Evolutionary conservation across 2,113 vertebrate species (phyloP).

Genomic region (Paracanthobrama guichenoti): DNA sequence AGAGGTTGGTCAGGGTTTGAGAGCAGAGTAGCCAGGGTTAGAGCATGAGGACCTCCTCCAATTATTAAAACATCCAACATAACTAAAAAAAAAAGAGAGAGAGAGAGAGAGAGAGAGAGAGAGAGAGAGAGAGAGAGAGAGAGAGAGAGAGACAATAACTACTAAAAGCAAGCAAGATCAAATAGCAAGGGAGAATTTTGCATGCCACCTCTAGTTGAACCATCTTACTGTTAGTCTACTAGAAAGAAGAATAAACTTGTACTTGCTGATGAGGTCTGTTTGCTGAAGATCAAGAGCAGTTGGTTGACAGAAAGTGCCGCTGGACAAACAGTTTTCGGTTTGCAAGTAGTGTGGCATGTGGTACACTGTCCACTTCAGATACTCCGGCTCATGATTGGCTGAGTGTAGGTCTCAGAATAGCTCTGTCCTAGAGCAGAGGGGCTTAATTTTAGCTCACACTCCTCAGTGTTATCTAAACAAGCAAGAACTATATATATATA

Average conservation of each 20-base stretch:
- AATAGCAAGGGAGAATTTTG: not conserved
- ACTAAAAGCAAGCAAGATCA: not conserved
- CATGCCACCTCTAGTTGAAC: not conserved
- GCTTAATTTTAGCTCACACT: conserved; percentile 12
- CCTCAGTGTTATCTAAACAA: conserved; percentile 34
- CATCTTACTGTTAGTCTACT: not conserved
- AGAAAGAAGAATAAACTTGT: not conserved
- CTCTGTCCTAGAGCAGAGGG: conserved; percentile 36
- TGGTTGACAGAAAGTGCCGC: not conserved
- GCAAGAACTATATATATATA: too few relatives aligned
- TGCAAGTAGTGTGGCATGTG: not conserved
- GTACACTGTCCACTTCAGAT: conserved; percentile 20
- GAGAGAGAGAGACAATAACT: not conserved
- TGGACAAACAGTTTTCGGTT: conserved; percentile 22
- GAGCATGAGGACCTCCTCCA: conserved; percentile 75
- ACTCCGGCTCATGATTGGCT: conserved; percentile 41
- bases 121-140: too few relatives aligned
- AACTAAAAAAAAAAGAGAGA: conserved; percentile 36
- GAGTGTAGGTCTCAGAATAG: conserved; percentile 48
- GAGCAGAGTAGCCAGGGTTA: conserved; percentile 74
- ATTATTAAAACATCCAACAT: conserved; percentile 75
- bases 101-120: too few relatives aligned
- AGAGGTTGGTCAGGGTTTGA: conserved; percentile 53
- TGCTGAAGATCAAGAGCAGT: not conserved
- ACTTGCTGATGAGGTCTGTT: conserved; percentile 2